phyloP scores from a whole-genome alignment of 2,113 vertebrate genomes.

The Halcyon senegalensis region DNA sequence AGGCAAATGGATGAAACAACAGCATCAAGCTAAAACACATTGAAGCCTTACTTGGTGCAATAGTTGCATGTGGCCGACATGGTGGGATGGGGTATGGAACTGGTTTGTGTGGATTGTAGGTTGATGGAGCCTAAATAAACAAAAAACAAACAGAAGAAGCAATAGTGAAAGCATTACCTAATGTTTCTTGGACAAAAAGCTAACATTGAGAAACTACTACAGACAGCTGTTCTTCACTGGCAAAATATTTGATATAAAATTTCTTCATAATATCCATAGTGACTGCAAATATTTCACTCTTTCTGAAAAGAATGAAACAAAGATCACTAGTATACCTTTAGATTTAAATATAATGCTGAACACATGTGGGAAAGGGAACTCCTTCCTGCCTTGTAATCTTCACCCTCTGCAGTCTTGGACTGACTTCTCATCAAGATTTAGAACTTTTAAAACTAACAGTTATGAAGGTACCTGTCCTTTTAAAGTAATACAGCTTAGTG shows the following conservation, averaged over 20 bases:
- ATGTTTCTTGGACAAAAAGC: not conserved
- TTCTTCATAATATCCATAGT: not conserved
- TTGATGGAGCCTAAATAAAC: conserved; percentile 86
- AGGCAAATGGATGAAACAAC: conserved; percentile 5
- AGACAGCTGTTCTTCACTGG: not conserved
- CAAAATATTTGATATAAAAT: not conserved
- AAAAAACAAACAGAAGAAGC: not conserved
- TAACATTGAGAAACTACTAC: not conserved
- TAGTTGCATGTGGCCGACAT: conserved; percentile 93
- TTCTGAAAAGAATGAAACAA: not conserved
- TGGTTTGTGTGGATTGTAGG: conserved; percentile 95
- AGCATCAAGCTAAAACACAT: not conserved
- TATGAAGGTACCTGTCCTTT: not conserved
- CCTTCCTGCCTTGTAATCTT: not conserved
- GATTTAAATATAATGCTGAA: not conserved
- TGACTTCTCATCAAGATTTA: not conserved
- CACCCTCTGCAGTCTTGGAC: not conserved
- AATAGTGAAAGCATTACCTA: conserved; percentile 40
- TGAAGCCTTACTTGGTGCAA: conserved; percentile 94
- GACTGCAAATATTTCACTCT: not conserved
- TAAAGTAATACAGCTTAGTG: not conserved
- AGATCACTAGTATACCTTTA: not conserved
- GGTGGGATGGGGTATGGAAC: conserved; percentile 98
- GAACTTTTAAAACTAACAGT: not conserved
- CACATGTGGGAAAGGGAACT: not conserved